phyloP scores from a whole-genome alignment of 1,140 invertebrate genomes.

The Halotydeus destructor region DNA sequence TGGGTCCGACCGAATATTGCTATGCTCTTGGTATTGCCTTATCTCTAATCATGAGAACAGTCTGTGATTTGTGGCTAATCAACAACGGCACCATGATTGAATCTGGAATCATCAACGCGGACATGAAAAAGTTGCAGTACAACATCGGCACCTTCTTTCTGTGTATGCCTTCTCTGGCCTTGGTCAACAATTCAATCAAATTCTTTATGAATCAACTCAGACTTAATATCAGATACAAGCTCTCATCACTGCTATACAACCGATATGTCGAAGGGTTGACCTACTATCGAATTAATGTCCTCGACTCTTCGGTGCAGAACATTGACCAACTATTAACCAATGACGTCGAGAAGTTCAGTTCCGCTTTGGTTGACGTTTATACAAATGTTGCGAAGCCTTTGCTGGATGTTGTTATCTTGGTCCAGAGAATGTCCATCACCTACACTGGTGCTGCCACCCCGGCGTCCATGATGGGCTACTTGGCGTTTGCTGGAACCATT shows the following conservation, averaged over 20 bases:
- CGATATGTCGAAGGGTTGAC: constrained; percentile 84
- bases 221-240: constrained; percentile 62
- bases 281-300: constrained; percentile 89
- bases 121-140: constrained; percentile 50
- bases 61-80: constrained; percentile 94
- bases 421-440: constrained; percentile 52
- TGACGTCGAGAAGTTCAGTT: constrained; percentile 92
- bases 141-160: constrained; percentile 34
- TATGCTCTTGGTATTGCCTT: constrained; percentile 34
- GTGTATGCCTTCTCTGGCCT: constrained; percentile 21
- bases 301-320: constrained; percentile 84
- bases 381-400: constrained; percentile 93
- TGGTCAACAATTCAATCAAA: constrained; percentile 17
- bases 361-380: constrained; percentile 80
- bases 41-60: constrained; percentile 59
- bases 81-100: constrained; percentile 77
- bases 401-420: constrained; percentile 80
- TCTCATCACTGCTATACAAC: constrained; percentile 64
- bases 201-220: constrained; percentile 58
- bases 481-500: constrained; percentile 49
- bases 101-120: constrained; percentile 67
- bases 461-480: constrained; percentile 57
- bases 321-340: constrained; percentile 87
- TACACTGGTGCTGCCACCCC: constrained; percentile 33
- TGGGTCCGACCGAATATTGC: constrained; percentile 2